These are phyloP conservation scores for Sebastes umbrosus DNA, from an alignment of 2,797 vertebrate species.

Conservation along the genomic window DNA sequence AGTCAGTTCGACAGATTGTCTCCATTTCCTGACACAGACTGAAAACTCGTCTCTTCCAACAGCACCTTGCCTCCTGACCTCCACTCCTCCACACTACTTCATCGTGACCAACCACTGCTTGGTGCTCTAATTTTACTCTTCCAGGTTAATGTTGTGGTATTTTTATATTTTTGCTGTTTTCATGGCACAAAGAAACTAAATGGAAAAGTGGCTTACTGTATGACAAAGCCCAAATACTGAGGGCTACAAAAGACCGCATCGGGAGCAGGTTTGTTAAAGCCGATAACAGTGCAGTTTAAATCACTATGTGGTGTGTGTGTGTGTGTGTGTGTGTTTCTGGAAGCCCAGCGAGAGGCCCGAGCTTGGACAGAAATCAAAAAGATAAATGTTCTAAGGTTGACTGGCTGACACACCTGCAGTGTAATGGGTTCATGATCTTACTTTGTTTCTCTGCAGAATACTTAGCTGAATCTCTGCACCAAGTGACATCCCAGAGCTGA, in stretches of 20 bases:
- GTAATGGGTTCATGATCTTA: conserved; percentile 16
- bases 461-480: background rate
- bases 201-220: background rate
- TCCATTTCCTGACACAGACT: background rate
- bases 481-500: background rate
- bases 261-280: conserved; percentile 24
- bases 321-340: background rate
- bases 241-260: background rate
- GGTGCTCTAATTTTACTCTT: background rate
- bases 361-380: conserved; percentile 21
- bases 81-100: background rate
- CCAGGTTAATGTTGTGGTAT: background rate
- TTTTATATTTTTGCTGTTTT: background rate
- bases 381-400: conserved; percentile 33
- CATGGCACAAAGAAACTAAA: background rate
- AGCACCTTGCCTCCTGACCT: conserved; percentile 5
- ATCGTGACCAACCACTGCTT: background rate
- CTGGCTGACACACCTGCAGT: conserved; percentile 28
- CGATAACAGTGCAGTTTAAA: conserved; percentile 2
- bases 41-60: background rate
- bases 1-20: conserved; percentile 19
- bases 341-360: background rate
- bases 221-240: background rate
- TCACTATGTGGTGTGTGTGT: background rate
- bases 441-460: conserved; percentile 29